A percentile compares a stretch with the other conserved stretches of the same genome.
Evolutionary conservation across 2,888 invertebrate species (phyloP).

Genomic region (Megalurothrips usitatus): DNA sequence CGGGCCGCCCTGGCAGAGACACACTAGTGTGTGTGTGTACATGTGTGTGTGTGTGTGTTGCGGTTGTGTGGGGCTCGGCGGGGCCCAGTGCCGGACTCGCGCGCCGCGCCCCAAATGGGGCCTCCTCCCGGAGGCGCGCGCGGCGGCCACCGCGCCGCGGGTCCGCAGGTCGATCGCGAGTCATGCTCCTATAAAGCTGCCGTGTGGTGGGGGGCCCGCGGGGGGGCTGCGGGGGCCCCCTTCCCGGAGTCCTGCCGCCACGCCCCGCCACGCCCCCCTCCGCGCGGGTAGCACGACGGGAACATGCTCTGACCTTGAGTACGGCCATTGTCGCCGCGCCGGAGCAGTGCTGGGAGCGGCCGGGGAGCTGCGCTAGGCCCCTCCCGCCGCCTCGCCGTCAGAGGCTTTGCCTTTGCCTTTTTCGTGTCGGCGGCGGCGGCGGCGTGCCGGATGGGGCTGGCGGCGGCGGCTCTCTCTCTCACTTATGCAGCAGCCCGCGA

Average conservation of each 20-base stretch:
- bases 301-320: constrained; percentile 21
- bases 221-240: not conserved
- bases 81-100: too few species aligned
- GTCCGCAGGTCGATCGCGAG: not conserved
- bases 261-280: not conserved
- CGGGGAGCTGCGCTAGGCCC: not conserved
- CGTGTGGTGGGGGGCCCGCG: not conserved
- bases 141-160: not conserved
- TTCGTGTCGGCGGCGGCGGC: not conserved
- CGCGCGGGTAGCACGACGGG: not conserved
- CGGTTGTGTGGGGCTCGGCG: not conserved
- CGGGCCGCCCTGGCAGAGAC: too few species aligned
- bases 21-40: too few species aligned
- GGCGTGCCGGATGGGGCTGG: not conserved
- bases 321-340: constrained; percentile 14
- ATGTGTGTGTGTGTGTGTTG: too few species aligned
- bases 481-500: constrained; percentile 20
- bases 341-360: constrained; percentile 20
- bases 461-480: constrained; percentile 24
- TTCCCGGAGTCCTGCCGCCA: not conserved
- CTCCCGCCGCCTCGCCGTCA: too few species aligned
- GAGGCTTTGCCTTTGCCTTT: not conserved
- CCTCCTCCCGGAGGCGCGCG: not conserved
- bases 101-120: not conserved
- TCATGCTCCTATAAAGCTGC: constrained; percentile 1